phyloP scores from a whole-genome alignment of 2,113 vertebrate species.

The Mormyrus iriodes region DNA sequence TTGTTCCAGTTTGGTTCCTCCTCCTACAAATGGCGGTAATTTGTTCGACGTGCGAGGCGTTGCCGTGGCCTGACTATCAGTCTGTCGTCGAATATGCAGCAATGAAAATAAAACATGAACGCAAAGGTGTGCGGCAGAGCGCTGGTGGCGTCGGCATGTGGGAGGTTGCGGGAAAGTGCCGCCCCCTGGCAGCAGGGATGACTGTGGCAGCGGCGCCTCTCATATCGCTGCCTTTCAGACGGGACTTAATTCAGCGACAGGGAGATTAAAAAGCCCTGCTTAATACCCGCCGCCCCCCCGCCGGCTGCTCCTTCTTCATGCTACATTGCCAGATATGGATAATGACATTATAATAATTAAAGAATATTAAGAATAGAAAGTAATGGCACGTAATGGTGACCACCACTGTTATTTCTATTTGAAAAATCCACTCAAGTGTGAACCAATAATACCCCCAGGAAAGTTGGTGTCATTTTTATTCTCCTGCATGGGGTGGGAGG shows the following conservation, averaged over 20 bases:
- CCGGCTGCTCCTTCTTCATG: slow-evolving; percentile 52
- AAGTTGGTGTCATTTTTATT: slow-evolving; percentile 61
- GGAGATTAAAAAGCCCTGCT: slow-evolving; percentile 62
- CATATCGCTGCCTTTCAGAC: slow-evolving; percentile 52
- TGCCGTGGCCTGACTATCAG: background rate
- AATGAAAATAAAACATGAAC: background rate
- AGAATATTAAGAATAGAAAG: slow-evolving; percentile 63
- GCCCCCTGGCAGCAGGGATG: slow-evolving; percentile 25
- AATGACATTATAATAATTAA: slow-evolving; percentile 70
- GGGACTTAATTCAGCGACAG: slow-evolving; percentile 55
- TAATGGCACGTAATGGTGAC: slow-evolving; percentile 51
- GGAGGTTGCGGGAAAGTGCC: background rate
- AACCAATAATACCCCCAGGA: slow-evolving; percentile 70
- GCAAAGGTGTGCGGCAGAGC: background rate
- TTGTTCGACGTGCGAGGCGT: background rate
- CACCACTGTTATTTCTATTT: slow-evolving; percentile 66
- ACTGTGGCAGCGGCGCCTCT: slow-evolving; percentile 47
- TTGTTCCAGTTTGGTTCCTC: background rate
- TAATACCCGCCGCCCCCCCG: slow-evolving; percentile 52
- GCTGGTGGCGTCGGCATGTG: background rate
- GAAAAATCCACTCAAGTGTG: slow-evolving; percentile 60
- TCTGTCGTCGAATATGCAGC: background rate
- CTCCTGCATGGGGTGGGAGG: slow-evolving; percentile 34
- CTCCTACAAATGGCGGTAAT: background rate
- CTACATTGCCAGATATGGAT: slow-evolving; percentile 61